These are phyloP conservation scores for Dynastes tityus DNA, from an alignment of 2,888 invertebrate species.

Conservation along the genomic window DNA sequence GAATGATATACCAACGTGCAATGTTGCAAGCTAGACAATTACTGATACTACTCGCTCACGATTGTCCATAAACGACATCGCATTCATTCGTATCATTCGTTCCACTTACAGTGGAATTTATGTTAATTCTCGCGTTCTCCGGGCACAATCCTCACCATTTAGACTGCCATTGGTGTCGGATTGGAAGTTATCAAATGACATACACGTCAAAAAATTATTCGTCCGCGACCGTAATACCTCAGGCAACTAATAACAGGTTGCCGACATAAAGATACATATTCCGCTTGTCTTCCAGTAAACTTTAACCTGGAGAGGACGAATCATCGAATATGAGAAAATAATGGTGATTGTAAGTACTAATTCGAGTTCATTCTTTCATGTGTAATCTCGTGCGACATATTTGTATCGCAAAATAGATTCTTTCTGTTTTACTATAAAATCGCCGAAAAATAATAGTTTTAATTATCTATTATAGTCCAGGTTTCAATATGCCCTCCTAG, in stretches of 20 bases:
- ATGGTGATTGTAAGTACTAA: conserved; percentile 13
- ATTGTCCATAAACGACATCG: conserved; percentile 15
- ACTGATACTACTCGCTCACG: conserved; percentile 12
- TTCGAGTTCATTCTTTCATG: not conserved
- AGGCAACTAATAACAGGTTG: conserved; percentile 37
- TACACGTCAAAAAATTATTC: conserved; percentile 43
- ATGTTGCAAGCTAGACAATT: conserved; percentile 4
- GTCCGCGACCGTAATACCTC: conserved; percentile 28
- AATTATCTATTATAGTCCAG: too few species aligned
- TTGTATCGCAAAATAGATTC: too few species aligned
- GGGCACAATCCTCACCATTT: conserved; percentile 25
- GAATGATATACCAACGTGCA: conserved; percentile 6
- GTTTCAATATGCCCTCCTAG: too few species aligned
- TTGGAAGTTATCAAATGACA: conserved; percentile 43
- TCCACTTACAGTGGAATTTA: conserved; percentile 36
- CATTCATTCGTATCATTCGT: conserved; percentile 22
- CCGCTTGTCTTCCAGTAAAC: conserved; percentile 18
- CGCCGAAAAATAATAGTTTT: not conserved
- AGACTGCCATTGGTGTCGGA: conserved; percentile 22
- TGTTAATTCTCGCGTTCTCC: conserved; percentile 24
- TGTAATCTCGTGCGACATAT: too few species aligned
- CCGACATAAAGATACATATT: conserved; percentile 29
- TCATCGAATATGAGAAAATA: not conserved
- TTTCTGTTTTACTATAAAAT: not conserved
- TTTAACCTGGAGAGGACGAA: not conserved